Percentiles rank a stretch among this genome's conserved stretches.
Conservation (phyloP, 92 coral and sea anemone species). For the Isaurus tuberculatus region DNA sequence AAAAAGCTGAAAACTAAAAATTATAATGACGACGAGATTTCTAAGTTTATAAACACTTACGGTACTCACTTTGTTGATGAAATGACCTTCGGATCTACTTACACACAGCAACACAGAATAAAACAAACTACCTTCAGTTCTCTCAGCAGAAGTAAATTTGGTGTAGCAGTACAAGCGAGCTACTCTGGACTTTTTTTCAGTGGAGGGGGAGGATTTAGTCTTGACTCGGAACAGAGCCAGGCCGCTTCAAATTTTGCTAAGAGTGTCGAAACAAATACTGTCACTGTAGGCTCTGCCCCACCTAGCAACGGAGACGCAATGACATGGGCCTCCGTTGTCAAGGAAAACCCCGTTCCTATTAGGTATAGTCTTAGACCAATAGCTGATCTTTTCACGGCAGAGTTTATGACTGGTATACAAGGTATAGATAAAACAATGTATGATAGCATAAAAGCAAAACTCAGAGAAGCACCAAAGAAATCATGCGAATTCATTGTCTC, state of each 20-base stretch:
- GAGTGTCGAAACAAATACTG: slow-evolving; percentile 53
- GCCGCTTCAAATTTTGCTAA: slow-evolving; percentile 66
- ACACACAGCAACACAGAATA: background rate
- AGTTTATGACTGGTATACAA: slow-evolving; percentile 3
- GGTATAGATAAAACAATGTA: background rate
- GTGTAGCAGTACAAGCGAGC: slow-evolving; percentile 66
- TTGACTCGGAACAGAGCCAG: slow-evolving; percentile 53
- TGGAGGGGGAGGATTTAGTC: slow-evolving; percentile 62
- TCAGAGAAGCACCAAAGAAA: background rate
- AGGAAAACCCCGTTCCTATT: slow-evolving; percentile 66
- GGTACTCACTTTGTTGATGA: too few relatives aligned
- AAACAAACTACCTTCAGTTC: background rate
- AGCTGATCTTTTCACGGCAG: slow-evolving; percentile 48
- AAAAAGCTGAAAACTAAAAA: too few relatives aligned
- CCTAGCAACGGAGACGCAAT: slow-evolving; percentile 67
- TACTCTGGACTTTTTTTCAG: slow-evolving; percentile 62
- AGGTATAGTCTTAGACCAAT: slow-evolving; percentile 54
- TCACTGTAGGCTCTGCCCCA: slow-evolving; percentile 66
- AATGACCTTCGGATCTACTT: slow-evolving; percentile 47
- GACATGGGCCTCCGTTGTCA: slow-evolving; percentile 64
- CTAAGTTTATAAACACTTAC: slow-evolving; percentile 40
- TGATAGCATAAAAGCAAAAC: background rate
- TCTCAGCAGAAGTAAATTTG: background rate
- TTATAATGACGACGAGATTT: background rate
- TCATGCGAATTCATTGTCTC: background rate